phyloP scores from a whole-genome alignment of 2,113 vertebrate genomes.

The Empidonax alnorum region DNA sequence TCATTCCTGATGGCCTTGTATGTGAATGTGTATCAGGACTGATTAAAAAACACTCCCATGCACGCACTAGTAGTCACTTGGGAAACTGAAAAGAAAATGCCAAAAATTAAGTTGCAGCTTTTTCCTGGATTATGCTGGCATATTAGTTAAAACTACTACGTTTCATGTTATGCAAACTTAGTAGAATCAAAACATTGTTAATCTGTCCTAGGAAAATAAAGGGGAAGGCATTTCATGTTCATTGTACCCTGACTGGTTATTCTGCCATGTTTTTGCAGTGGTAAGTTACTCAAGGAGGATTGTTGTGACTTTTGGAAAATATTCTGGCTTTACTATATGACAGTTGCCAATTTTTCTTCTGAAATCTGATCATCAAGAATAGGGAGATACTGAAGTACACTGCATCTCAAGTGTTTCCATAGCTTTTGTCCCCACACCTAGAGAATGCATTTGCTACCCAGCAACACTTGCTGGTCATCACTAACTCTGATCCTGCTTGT shows the following conservation, averaged over 20 bases:
- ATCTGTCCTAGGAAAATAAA: not conserved
- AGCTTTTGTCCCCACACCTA: too few species aligned
- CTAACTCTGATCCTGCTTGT: not conserved
- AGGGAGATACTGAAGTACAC: not conserved
- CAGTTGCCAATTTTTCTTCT: not conserved
- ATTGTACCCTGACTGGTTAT: not conserved
- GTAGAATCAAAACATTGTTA: not conserved
- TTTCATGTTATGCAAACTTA: not conserved
- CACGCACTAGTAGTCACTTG: not conserved
- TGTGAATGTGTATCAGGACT: not conserved
- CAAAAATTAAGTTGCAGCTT: not conserved
- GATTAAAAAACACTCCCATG: not conserved
- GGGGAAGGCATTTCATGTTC: not conserved
- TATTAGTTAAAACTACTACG: not conserved
- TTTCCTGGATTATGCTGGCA: not conserved
- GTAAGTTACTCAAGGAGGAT: not conserved
- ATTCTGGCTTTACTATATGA: not conserved
- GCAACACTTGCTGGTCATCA: not conserved
- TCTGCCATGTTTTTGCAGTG: not conserved
- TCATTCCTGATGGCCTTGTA: not conserved
- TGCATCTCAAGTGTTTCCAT: not conserved
- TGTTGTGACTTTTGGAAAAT: not conserved
- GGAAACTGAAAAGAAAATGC: not conserved
- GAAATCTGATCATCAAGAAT: not conserved
- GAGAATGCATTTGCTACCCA: not conserved